These are phyloP conservation scores for Simalia tracyae DNA, from an alignment of 2,797 vertebrate species.

Conservation along the genomic window DNA sequence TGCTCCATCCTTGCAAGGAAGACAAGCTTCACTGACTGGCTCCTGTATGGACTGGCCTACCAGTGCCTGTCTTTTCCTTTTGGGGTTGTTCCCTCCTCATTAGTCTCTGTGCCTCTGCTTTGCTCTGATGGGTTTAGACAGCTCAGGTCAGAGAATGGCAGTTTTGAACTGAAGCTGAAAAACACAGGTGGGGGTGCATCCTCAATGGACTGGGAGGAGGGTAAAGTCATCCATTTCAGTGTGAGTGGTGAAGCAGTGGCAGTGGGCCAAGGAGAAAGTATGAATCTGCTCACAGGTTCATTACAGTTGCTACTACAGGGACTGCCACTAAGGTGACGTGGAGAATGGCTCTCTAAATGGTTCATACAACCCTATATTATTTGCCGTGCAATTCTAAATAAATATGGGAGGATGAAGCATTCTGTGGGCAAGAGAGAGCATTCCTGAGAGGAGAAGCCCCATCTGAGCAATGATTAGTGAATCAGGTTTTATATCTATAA, in stretches of 20 bases:
- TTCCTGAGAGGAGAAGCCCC: neutral
- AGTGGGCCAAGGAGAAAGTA: neutral
- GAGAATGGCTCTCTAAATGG: neutral
- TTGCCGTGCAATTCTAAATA: neutral
- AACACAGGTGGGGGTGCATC: too few relatives aligned
- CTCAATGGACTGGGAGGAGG: too few relatives aligned
- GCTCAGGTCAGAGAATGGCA: too few relatives aligned
- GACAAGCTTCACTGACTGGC: neutral
- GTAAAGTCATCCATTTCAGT: neutral
- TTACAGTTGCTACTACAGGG: neutral
- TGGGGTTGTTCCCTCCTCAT: neutral
- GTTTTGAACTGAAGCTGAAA: too few relatives aligned
- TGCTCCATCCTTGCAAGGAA: neutral
- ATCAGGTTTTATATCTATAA: neutral
- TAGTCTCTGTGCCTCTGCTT: neutral
- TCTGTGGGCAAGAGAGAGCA: neutral
- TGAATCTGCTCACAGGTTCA: neutral
- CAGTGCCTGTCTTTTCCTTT: neutral
- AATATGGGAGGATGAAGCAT: neutral
- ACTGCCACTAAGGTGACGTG: neutral
- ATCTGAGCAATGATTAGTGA: neutral
- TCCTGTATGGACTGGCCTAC: neutral
- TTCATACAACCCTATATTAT: neutral
- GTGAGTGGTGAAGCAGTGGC: neutral
- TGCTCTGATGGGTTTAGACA: too few relatives aligned